Percentiles rank a stretch among this genome's conserved stretches.
Conservation (phyloP, 2,113 vertebrate genomes). For the Cheilinus undulatus region DNA sequence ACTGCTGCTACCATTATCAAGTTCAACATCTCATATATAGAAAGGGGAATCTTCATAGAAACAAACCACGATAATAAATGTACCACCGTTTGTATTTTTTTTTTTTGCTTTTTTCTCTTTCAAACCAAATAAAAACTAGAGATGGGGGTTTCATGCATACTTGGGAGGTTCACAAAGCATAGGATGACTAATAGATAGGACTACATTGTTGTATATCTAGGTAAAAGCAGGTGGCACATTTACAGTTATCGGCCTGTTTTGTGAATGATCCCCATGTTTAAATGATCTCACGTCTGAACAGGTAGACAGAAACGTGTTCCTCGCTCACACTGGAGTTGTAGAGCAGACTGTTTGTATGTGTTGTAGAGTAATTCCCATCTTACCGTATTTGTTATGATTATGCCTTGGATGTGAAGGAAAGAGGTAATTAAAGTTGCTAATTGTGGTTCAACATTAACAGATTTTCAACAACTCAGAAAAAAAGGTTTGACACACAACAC, state of each 20-base stretch:
- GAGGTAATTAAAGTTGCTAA: constrained; percentile 44
- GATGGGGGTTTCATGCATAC: constrained; percentile 78
- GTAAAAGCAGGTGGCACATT: constrained; percentile 77
- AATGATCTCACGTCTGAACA: constrained; percentile 44
- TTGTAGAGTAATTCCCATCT: constrained; percentile 6
- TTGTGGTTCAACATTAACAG: constrained; percentile 66
- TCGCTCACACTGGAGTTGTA: constrained; percentile 60
- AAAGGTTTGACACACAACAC: constrained; percentile 64
- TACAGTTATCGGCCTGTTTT: constrained; percentile 69
- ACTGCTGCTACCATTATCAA: constrained; percentile 81
- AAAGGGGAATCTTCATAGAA: constrained; percentile 69
- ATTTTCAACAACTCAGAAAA: constrained; percentile 67
- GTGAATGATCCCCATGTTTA: constrained; percentile 66
- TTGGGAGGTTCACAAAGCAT: constrained; percentile 73
- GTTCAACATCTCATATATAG: constrained; percentile 70
- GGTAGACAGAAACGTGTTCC: constrained; percentile 29
- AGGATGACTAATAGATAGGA: constrained; percentile 66
- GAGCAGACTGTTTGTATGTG: constrained; percentile 19
- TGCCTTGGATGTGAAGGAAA: constrained; percentile 19
- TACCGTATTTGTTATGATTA: not conserved
- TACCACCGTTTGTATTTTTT: constrained; percentile 66
- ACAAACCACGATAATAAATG: constrained; percentile 79
- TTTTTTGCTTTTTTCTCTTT: constrained; percentile 42
- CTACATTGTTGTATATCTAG: constrained; percentile 63
- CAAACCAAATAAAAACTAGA: constrained; percentile 64